phyloP scores from a whole-genome alignment of 92 coral and sea anemone species.

The Paragorgia papillata region DNA sequence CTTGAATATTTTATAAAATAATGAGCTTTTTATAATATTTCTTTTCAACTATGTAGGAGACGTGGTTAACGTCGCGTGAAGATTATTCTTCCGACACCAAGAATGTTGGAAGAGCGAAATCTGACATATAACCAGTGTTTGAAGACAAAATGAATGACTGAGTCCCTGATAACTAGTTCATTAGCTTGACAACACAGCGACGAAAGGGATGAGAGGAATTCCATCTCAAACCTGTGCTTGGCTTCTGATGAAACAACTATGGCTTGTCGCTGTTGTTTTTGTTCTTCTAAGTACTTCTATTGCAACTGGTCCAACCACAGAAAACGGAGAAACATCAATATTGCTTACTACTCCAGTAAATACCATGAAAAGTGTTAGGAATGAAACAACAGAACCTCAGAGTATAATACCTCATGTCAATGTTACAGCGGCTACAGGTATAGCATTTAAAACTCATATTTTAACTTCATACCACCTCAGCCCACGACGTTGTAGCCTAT shows the following conservation, averaged over 20 bases:
- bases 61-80: conserved; percentile 36
- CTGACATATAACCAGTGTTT: neutral
- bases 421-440: conserved; percentile 29
- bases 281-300: neutral
- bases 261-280: conserved; percentile 26
- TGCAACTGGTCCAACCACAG: neutral
- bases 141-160: neutral
- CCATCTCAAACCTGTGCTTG: neutral
- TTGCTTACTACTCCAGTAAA: neutral
- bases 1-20: neutral
- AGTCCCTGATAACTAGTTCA: too few relatives aligned
- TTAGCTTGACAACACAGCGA: neutral
- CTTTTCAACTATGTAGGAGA: neutral
- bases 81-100: neutral
- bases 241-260: neutral
- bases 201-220: conserved; percentile 3
- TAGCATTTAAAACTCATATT: neutral
- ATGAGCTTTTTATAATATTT: neutral
- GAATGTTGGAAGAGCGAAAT: neutral
- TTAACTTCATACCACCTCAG: too few relatives aligned
- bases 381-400: conserved; percentile 17
- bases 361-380: neutral
- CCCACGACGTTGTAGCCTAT: too few relatives aligned
- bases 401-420: conserved; percentile 14
- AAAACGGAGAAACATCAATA: neutral